These are phyloP conservation scores for Brachylomia viminalis DNA, from an alignment of 2,888 invertebrate species.

Conservation along the genomic window DNA sequence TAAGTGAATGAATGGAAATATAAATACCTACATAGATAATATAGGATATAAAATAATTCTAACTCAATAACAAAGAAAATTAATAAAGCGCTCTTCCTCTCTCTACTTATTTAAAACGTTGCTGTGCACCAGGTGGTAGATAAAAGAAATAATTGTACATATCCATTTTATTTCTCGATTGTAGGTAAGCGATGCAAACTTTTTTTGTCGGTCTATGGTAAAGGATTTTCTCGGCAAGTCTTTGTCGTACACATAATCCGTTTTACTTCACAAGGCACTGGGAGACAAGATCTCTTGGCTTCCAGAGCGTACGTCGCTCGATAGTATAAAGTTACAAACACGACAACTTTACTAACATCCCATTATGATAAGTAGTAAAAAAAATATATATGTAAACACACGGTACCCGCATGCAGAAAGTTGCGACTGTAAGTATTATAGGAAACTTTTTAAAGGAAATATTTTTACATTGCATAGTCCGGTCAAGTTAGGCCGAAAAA, in stretches of 20 bases:
- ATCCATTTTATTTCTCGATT: neutral
- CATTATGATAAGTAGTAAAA: too few relatives aligned
- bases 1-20: too few relatives aligned
- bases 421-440: neutral
- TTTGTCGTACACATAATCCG: neutral
- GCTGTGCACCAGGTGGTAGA: too few relatives aligned
- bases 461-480: too few relatives aligned
- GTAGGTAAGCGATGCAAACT: neutral
- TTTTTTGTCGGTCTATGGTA: neutral
- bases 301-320: neutral
- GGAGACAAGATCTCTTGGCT: neutral
- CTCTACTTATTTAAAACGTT: too few relatives aligned
- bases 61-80: too few relatives aligned
- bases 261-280: neutral
- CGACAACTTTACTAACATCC: neutral
- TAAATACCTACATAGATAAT: too few relatives aligned
- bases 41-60: too few relatives aligned
- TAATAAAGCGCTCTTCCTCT: too few relatives aligned
- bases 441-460: neutral
- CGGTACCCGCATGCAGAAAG: neutral
- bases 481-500: too few relatives aligned
- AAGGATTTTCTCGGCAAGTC: neutral
- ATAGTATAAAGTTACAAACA: slow-evolving; percentile 25
- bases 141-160: too few relatives aligned
- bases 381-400: too few relatives aligned